phyloP scores from a whole-genome alignment of 2,797 vertebrate species.

The Pelobates cultripes region DNA sequence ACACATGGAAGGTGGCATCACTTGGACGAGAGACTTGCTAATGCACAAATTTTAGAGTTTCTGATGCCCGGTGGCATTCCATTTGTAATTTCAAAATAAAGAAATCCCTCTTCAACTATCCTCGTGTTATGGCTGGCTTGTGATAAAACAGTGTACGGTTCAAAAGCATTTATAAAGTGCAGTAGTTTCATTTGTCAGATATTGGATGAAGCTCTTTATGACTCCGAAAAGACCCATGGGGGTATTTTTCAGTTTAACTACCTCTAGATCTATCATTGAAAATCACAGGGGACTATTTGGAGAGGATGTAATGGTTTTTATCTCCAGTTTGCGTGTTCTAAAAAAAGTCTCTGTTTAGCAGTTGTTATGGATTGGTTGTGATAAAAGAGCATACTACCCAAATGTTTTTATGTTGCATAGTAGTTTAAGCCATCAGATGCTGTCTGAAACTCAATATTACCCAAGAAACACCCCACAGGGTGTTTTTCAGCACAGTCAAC shows the following conservation, averaged over 20 bases:
- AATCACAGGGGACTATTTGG: conserved; percentile 4
- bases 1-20: neutral
- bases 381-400: neutral
- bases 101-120: conserved; percentile 12
- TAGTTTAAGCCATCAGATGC: conserved; percentile 11
- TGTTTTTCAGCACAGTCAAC: neutral
- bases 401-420: conserved; percentile 2
- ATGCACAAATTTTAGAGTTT: neutral
- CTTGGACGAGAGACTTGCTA: conserved; percentile 12
- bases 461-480: neutral
- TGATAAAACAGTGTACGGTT: neutral
- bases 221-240: neutral
- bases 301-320: neutral
- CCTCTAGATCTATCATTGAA: neutral
- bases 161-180: conserved; percentile 6
- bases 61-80: neutral
- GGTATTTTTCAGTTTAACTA: neutral
- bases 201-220: neutral
- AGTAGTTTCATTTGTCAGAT: conserved; percentile 11
- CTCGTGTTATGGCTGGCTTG: conserved; percentile 13
- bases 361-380: conserved; percentile 13
- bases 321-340: neutral
- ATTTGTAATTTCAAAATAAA: neutral
- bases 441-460: conserved; percentile 9
- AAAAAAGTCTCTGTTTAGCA: conserved; percentile 13